A percentile compares a stretch with the other conserved stretches of the same genome.
phyloP scores from a whole-genome alignment of 2,113 vertebrate species.

The Tringa solitaria region DNA sequence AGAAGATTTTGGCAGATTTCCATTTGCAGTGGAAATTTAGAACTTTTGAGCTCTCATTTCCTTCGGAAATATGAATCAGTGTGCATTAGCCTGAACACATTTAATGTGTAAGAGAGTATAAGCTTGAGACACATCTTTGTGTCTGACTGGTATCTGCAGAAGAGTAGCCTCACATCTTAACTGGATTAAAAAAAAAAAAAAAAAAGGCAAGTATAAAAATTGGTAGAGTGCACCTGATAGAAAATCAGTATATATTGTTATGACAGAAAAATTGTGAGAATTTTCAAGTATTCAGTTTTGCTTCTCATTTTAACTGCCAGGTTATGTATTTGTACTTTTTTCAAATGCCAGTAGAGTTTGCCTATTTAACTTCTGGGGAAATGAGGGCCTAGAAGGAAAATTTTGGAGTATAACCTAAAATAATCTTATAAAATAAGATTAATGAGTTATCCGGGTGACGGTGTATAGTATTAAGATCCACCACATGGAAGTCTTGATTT shows the following conservation, averaged over 20 bases:
- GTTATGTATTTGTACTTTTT: not conserved
- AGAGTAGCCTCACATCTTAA: not conserved
- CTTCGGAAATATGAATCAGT: constrained; percentile 41
- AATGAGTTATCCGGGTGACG: not conserved
- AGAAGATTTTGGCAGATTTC: not conserved
- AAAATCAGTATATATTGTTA: not conserved
- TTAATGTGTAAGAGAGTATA: not conserved
- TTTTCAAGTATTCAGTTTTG: not conserved
- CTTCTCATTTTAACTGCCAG: not conserved
- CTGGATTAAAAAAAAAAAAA: not conserved
- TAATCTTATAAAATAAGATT: not conserved
- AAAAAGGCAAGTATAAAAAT: not conserved
- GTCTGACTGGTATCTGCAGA: not conserved
- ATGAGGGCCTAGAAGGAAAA: not conserved
- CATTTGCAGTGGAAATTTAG: constrained; percentile 6
- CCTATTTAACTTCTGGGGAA: not conserved
- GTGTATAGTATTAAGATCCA: not conserved
- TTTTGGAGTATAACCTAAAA: not conserved
- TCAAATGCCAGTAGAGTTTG: not conserved
- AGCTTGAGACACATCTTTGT: not conserved
- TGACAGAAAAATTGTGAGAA: not conserved
- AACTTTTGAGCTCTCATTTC: constrained; percentile 8
- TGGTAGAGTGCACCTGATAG: not conserved
- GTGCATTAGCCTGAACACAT: not conserved
- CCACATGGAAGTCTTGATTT: not conserved